Evolutionary conservation across 1,140 invertebrate species (phyloP), one percentile per base, ranked within the genome.

Genomic region (Ruditapes philippinarum): DNA sequence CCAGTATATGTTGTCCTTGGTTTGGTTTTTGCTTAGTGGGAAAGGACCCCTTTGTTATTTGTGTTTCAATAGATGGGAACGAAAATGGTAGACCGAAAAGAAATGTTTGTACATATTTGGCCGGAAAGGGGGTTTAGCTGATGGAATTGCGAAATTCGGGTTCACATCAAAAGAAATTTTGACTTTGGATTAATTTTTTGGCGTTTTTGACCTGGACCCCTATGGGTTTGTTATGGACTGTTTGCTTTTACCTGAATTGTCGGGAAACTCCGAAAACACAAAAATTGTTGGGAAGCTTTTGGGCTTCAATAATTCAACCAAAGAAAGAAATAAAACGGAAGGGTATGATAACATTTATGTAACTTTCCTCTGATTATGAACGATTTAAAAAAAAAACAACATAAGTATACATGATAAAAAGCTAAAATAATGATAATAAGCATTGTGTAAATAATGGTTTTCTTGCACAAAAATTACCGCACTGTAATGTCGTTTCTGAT

Each of bases 191-290:
- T 25, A 94, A 96, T 68, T 94, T 96, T 22, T 93, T 95, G 11
- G 91, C 95, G 19, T 95, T 95, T 5, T 89, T 96, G 31, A 96
- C 96, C 94, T 96, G 96, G 94, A 91, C 96, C 33, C 96, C 96
- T 0, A 95, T 96, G 74, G n/a, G n/a, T n/a, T 57, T 95, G 7
- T 94, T 96, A 11, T 96, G 96, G 96, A 90, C 93, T n/a, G 9
- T 91, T 95, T 7, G 94, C 95, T 1, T 96, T 96, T 92, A 93
- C 93, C 2, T 89, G 96, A 40, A 96, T 96, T 60, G 94, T 96
- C 31, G 92, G 95, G 79, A 95, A 94, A 68, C 92, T 95, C 3
- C 87, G 91, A 17, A 91, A 91, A 73, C 91, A 90, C 31, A n/a
- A 91, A 91, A 74, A 91, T 94, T 42, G 86, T 91, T 31, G 91